A percentile compares a stretch with the other conserved stretches of the same genome.
Evolutionary conservation across 2,113 vertebrate species (phyloP).

Genomic region (Propithecus coquereli): DNA sequence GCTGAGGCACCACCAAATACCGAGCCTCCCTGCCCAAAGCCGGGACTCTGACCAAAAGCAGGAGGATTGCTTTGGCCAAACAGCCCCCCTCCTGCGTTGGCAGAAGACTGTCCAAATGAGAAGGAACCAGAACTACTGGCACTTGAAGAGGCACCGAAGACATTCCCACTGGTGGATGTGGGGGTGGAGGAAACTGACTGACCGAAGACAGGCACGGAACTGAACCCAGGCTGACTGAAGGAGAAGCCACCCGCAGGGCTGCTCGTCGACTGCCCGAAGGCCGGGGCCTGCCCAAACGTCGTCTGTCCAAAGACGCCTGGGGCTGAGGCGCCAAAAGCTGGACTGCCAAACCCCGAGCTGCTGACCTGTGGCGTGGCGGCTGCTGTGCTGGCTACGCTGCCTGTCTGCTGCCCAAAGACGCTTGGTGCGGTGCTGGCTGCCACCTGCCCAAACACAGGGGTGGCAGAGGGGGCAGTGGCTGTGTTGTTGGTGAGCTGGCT

Average conservation of each 20-base stretch:
- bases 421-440: constrained; percentile 71
- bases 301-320: constrained; percentile 85
- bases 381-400: constrained; percentile 54
- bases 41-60: constrained; percentile 88
- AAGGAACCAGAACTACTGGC: constrained; percentile 86
- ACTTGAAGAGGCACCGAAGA: constrained; percentile 84
- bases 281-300: constrained; percentile 86
- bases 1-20: constrained; percentile 85
- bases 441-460: constrained; percentile 78
- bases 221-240: constrained; percentile 84
- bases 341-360: constrained; percentile 80
- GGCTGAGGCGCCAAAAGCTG: constrained; percentile 78
- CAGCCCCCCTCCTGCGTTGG: constrained; percentile 79
- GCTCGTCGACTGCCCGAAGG: constrained; percentile 87
- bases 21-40: constrained; percentile 87
- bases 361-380: constrained; percentile 38
- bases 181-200: constrained; percentile 81
- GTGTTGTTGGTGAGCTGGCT: constrained; percentile 76
- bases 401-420: constrained; percentile 76
- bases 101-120: constrained; percentile 86
- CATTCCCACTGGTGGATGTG: constrained; percentile 74
- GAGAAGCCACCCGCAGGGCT: constrained; percentile 83
- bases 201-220: constrained; percentile 83
- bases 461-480: constrained; percentile 51
- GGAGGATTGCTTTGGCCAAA: constrained; percentile 88